Evolutionary conservation across 2,888 invertebrate species (phyloP), one percentile per base, ranked within the genome.

Genomic region (Maniola hyperantus): DNA sequence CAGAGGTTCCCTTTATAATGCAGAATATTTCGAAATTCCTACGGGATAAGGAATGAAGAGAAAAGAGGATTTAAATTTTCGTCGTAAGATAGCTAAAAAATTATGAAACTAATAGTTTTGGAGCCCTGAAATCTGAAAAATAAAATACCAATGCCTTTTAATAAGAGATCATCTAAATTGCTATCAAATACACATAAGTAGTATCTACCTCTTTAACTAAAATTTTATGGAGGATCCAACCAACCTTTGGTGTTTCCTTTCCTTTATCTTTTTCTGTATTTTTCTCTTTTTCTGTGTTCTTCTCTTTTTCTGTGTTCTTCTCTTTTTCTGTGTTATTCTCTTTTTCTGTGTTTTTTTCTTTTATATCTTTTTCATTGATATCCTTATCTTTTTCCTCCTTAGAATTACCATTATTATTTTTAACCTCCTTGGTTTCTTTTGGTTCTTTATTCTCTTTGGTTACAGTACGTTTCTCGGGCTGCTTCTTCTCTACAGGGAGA

Each of bases 371-470:
- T n/a, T 72, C 73, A 44, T 79, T 81, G 55, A 76, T 79, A 6
- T 71, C 68, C 66, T 83, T 87, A 34, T 62, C 51, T 13, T 82
- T 69, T 0, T 82, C 83, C 26, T 88, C 89, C 66, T 82, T 85
- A 13, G 69, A 61, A 57, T 67, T 80, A 15, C 72, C 73, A 51
- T 79, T 81, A 11, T 70, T 69, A 11, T 71, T 69, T 67, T 83
- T 87, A 0, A 67, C 59, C 20, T 87, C 85, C 68, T 85, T 88
- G 2, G 59, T 71, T 50, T 89, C 91, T 77, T 87, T 91, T 33
- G 86, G 83, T 66, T 89, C 89, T 65, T 89, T 88, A 70, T 85
- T 89, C 65, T 88, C 88, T 81, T 89, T 91, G 76, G 87, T 85
- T 42, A 83, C 34, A 0, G 74, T 55, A 18, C 84, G 83, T 33